These are phyloP conservation scores for Geophilus truncorum DNA, from an alignment of 2,888 invertebrate genomes.

Conservation along the genomic window DNA sequence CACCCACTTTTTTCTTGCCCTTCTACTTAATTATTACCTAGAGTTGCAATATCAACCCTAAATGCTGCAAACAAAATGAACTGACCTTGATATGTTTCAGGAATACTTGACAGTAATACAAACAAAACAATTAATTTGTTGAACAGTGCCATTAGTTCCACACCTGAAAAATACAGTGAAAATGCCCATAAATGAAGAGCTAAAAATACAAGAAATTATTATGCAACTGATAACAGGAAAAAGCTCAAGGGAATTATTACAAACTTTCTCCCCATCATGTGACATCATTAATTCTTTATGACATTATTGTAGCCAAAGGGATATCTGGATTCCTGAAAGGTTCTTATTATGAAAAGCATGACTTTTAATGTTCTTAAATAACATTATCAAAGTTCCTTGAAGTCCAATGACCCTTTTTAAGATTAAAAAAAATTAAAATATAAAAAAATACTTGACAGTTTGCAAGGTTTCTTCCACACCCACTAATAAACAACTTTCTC, in stretches of 20 bases:
- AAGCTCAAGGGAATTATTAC: not conserved
- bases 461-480: conserved; percentile 7
- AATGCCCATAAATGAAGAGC: not conserved
- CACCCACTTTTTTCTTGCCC: too few species aligned
- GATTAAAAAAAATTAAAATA: not conserved
- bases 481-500: not conserved
- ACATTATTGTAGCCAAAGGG: not conserved
- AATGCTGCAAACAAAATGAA: too few species aligned
- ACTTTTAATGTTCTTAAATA: not conserved
- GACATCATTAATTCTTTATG: not conserved
- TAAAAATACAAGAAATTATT: not conserved
- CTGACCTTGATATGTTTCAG: not conserved
- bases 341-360: not conserved
- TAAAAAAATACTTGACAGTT: not conserved
- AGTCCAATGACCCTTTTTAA: not conserved
- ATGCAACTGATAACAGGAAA: not conserved
- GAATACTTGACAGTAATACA: not conserved
- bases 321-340: not conserved
- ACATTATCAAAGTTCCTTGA: not conserved
- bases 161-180: not conserved
- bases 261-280: not conserved
- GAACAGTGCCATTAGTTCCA: not conserved
- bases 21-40: too few species aligned
- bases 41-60: too few species aligned
- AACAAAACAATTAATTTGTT: not conserved